A percentile compares a stretch with the other conserved stretches of the same genome.
These are phyloP conservation scores for Drosophila macrospina DNA, from an alignment of 2,888 invertebrate genomes.

Conservation along the genomic window DNA sequence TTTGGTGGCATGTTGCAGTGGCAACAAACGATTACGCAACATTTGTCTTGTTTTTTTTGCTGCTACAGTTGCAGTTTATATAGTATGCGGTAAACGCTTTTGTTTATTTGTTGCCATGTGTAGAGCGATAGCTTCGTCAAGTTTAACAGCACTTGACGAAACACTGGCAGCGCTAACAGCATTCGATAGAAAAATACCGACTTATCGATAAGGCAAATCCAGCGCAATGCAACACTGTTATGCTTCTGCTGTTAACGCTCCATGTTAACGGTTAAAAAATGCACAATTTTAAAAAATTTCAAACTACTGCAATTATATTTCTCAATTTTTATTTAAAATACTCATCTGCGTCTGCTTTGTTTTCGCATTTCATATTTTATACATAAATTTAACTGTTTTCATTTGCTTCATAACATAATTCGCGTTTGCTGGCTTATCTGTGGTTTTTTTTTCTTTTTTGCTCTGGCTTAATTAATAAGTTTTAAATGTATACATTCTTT, in stretches of 20 bases:
- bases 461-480: conserved; percentile 14
- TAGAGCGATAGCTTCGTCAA: background rate
- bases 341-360: conserved; percentile 43
- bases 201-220: background rate
- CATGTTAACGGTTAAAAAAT: background rate
- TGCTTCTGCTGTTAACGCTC: too few relatives aligned
- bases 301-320: conserved; percentile 21
- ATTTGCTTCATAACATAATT: conserved; percentile 48
- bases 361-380: conserved; percentile 41
- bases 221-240: too few relatives aligned
- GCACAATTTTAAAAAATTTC: conserved; percentile 6
- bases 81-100: background rate
- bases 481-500: conserved; percentile 32
- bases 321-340: conserved; percentile 62
- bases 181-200: conserved; percentile 9
- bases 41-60: conserved; percentile 27
- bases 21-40: conserved; percentile 49
- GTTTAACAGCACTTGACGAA: background rate
- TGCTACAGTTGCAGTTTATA: background rate
- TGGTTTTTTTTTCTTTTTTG: conserved; percentile 9
- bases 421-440: conserved; percentile 44
- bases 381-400: conserved; percentile 58
- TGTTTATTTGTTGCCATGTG: conserved; percentile 16
- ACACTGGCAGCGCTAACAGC: background rate
- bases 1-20: conserved; percentile 16